These are phyloP conservation scores for Gymnopithys bicolor DNA, from an alignment of 2,797 vertebrate species.

Conservation along the genomic window DNA sequence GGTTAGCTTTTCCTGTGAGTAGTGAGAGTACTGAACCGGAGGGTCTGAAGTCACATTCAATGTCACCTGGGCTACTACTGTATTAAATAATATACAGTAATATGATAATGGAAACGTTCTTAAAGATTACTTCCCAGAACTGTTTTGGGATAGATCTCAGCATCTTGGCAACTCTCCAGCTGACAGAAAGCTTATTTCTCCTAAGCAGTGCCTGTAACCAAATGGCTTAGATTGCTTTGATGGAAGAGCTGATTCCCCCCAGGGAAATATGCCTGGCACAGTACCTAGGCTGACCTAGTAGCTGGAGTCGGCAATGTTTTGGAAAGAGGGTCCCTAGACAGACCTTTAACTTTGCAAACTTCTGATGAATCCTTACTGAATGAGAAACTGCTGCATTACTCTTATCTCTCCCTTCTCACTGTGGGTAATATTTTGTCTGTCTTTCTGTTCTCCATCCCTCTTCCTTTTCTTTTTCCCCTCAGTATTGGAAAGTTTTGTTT, in stretches of 20 bases:
- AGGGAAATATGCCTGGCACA: not conserved
- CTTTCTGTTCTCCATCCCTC: not conserved
- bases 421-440: not conserved
- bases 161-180: slow-evolving; percentile 38
- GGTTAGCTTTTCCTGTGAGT: slow-evolving; percentile 61
- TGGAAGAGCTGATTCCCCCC: not conserved
- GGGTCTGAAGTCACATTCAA: not conserved
- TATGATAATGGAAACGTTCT: slow-evolving; percentile 36
- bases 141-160: slow-evolving; percentile 53
- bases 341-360: not conserved
- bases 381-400: not conserved
- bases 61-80: slow-evolving; percentile 1
- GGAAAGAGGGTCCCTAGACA: not conserved
- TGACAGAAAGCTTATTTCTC: slow-evolving; percentile 45
- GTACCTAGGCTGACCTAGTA: not conserved
- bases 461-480: not conserved
- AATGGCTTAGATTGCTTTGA: slow-evolving; percentile 58
- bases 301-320: not conserved
- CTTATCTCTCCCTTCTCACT: not conserved
- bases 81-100: slow-evolving; percentile 17
- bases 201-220: slow-evolving; percentile 36
- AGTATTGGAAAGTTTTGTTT: not conserved
- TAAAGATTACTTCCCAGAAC: slow-evolving; percentile 58
- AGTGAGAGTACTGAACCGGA: not conserved
- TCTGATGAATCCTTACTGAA: not conserved